Evolutionary conservation across 1,140 invertebrate genomes (phyloP).

Genomic region (Gerris buenoi): DNA sequence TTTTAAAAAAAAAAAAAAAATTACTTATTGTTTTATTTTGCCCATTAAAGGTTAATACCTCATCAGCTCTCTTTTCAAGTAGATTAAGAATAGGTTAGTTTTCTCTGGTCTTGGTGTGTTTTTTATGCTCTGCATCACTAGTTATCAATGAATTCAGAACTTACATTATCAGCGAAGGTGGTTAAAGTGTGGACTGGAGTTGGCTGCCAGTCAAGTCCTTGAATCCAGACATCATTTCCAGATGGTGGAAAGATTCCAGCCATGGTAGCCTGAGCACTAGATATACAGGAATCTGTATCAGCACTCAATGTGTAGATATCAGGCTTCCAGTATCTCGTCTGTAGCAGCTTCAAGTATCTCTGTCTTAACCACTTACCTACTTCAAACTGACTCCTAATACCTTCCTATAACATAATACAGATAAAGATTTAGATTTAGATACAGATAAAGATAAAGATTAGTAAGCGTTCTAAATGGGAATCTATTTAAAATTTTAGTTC

Average conservation of each 20-base stretch:
- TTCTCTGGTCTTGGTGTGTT: background rate
- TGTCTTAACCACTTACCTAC: background rate
- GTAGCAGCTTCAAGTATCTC: background rate
- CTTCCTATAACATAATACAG: background rate
- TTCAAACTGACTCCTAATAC: background rate
- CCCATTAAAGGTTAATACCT: too few relatives aligned
- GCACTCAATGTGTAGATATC: background rate
- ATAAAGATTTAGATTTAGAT: background rate
- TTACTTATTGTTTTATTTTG: too few relatives aligned
- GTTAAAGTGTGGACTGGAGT: background rate
- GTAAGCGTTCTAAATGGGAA: background rate
- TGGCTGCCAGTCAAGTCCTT: background rate
- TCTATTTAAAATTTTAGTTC: background rate
- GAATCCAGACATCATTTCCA: background rate
- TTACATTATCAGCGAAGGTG: background rate
- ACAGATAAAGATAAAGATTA: background rate
- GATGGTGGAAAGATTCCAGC: background rate
- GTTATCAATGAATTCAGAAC: too few relatives aligned
- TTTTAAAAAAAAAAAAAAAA: too few relatives aligned
- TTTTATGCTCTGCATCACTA: too few relatives aligned
- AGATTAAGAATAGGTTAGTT: too few relatives aligned
- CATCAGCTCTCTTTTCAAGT: too few relatives aligned
- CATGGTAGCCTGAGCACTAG: background rate
- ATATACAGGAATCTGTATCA: background rate
- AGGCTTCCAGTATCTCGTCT: background rate